phyloP scores from a whole-genome alignment of 2,888 invertebrate genomes.

The Pristionchus arcanus region DNA sequence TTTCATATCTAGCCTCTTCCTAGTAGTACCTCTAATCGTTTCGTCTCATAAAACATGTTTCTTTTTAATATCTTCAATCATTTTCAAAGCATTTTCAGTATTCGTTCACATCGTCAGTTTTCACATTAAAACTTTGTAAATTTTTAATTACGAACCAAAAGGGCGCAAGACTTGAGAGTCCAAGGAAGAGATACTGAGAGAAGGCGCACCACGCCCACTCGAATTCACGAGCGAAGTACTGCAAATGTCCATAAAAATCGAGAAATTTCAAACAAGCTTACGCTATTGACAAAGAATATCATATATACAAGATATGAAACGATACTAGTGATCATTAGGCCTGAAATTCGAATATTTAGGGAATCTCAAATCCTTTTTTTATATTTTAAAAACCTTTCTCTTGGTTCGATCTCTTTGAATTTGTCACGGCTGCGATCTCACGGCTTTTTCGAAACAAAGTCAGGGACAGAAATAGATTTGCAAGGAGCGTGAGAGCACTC shows the following conservation, averaged over 20 bases:
- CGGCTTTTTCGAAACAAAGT: not conserved
- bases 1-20: not conserved
- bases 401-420: not conserved
- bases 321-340: constrained; percentile 13
- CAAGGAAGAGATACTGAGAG: constrained; percentile 23
- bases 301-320: constrained; percentile 12
- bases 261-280: not conserved
- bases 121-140: not conserved
- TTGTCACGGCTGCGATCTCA: not conserved
- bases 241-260: not conserved
- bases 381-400: constrained; percentile 10
- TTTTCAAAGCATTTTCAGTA: too few relatives aligned
- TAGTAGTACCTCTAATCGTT: too few relatives aligned
- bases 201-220: not conserved
- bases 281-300: not conserved
- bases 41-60: too few relatives aligned
- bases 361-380: not conserved
- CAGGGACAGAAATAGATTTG: not conserved
- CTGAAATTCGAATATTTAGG: not conserved
- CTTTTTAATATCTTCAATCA: too few relatives aligned
- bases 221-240: constrained; percentile 16
- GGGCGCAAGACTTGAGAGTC: not conserved
- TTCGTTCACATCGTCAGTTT: too few relatives aligned
- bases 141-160: not conserved
- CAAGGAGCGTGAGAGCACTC: not conserved